phyloP scores from a whole-genome alignment of 2,888 invertebrate species.

The Agapostemon virescens region DNA sequence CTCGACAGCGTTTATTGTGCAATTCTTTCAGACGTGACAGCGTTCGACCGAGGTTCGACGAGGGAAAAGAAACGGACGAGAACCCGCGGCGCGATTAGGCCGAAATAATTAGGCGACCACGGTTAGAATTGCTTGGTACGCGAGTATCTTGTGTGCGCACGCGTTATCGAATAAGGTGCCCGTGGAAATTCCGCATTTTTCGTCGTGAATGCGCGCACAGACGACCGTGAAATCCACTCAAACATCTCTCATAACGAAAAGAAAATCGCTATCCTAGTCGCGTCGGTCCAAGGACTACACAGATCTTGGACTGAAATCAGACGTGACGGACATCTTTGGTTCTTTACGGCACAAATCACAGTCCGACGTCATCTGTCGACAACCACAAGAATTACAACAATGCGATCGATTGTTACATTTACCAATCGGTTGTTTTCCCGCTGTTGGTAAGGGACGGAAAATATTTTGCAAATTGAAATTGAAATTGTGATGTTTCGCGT shows the following conservation, averaged over 20 bases:
- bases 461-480: neutral
- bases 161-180: conserved; percentile 55
- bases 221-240: conserved; percentile 47
- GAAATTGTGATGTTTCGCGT: no score
- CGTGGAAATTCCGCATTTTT: conserved; percentile 58
- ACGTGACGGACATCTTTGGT: conserved; percentile 62
- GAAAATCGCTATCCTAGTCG: conserved; percentile 37
- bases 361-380: conserved; percentile 33
- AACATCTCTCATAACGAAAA: conserved; percentile 60
- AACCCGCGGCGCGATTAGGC: conserved; percentile 44
- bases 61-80: conserved; percentile 30
- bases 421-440: neutral
- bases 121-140: conserved; percentile 36
- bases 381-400: neutral
- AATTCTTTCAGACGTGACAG: conserved; percentile 46
- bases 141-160: conserved; percentile 56
- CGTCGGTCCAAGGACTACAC: conserved; percentile 50
- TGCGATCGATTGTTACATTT: neutral
- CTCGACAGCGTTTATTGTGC: conserved; percentile 58
- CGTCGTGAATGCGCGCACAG: conserved; percentile 41
- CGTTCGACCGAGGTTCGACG: conserved; percentile 25
- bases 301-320: conserved; percentile 43
- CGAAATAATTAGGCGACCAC: conserved; percentile 41
- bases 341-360: conserved; percentile 33
- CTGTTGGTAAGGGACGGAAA: neutral